Evolutionary conservation across 2,888 invertebrate species (phyloP), one percentile per base, ranked within the genome.

Genomic region (Imbricaverruca yamaguchii): DNA sequence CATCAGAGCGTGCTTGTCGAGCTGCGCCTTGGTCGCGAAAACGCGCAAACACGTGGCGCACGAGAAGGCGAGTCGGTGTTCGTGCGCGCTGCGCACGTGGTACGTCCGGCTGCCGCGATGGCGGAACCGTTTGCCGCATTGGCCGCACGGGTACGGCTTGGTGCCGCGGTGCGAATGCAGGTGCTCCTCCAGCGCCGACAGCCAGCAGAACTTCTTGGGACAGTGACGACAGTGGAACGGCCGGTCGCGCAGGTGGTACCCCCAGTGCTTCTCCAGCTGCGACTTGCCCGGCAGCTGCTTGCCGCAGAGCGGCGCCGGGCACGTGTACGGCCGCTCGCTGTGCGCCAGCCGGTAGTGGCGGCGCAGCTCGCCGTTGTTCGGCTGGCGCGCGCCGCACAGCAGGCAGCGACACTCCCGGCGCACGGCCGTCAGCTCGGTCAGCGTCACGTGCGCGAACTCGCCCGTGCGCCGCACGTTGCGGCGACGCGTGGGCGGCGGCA

Each of bases 231-330:
- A 65, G n/a, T 65, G 65, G 65, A 65, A 65, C 6, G 65, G 65
- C n/a, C 23, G n/a, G 65, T 65, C 65, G n/a, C 23, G n/a, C 10
- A 65, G 65, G 65, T 65, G 65, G 23, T 65, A 65, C 8, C 65
- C 65, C 65, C 65, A 65, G 65, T 65, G 65, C 7, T 65, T 65
- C 23, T 65, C 65, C n/a, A 65, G 65, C 65, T 65, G 15, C 0
- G 65, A 9, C 23, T 65, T 65, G 65, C 65, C 65, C n/a, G 65
- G n/a, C 23, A 65, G 65, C 65, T 8, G 7, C n/a, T 65, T 65
- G 65, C 65, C 65, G 23, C 65, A 65, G n/a, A n/a, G n/a, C n/a
- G 65, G 65, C 65, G 65, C 65, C 65, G 65, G 65, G 65, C 65
- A 65, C 9, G 23, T 65, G 65, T 65, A 65, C 10, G 65, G 65